phyloP scores from a whole-genome alignment of 1,140 invertebrate genomes.

The Pygmarrhopalites habei region DNA sequence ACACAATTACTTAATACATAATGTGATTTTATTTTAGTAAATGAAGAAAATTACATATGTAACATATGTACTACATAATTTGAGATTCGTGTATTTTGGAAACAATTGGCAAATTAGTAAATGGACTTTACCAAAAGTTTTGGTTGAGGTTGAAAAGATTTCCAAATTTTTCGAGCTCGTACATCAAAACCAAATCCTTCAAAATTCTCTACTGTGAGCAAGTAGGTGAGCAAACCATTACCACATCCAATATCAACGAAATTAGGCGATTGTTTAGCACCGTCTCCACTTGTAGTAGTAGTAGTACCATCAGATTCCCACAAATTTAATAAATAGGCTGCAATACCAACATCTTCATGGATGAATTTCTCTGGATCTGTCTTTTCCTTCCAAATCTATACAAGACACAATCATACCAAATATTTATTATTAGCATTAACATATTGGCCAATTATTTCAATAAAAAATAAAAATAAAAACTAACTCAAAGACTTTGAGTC shows the following conservation, averaged over 20 bases:
- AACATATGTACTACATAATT: no score
- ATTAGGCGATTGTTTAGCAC: neutral
- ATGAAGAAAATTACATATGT: no score
- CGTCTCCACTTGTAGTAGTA: no score
- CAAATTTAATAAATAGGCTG: slow-evolving; percentile 76
- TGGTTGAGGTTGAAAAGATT: slow-evolving; percentile 55
- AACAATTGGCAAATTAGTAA: slow-evolving; percentile 20
- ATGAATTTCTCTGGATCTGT: slow-evolving; percentile 93
- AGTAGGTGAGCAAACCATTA: slow-evolving; percentile 88
- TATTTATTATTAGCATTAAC: neutral
- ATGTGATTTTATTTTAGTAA: no score
- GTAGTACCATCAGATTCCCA: slow-evolving; percentile 54
- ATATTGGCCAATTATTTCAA: neutral
- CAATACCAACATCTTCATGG: slow-evolving; percentile 93
- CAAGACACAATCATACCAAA: neutral
- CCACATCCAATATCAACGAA: slow-evolving; percentile 44
- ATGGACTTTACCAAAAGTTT: slow-evolving; percentile 45
- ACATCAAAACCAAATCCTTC: slow-evolving; percentile 85
- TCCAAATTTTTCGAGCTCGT: slow-evolving; percentile 82
- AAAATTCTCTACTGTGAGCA: slow-evolving; percentile 75
- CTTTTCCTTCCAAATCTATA: slow-evolving; percentile 69
- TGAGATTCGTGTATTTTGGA: no score
- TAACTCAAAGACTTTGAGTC: neutral
- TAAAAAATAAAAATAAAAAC: neutral
- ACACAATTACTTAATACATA: no score